Base-by-base conservation (phyloP, 2,888 invertebrate genomes). In the Pasiphila rectangulata region DNA sequence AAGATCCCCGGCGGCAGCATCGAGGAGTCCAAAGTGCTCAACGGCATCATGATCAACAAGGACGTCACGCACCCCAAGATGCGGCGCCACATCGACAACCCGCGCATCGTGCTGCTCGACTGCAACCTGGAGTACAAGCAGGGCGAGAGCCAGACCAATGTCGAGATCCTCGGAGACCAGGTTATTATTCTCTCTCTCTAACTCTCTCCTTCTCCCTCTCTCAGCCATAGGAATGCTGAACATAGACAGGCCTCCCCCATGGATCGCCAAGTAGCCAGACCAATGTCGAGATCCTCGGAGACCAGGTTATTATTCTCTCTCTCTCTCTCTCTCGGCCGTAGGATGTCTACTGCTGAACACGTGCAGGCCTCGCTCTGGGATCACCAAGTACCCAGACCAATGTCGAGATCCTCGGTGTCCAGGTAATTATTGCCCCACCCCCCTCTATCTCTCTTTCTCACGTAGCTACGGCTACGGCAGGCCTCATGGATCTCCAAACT, bases 1-100 rank as follows among this genome's bases (percentile, higher is more conserved):
- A 95, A 95, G 78, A 94, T 99, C 61, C 99, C 99, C 0, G 99
- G 99, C 15, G 99, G 98, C 5, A 91, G 94, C 0, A 94, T 99
- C 46, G 98, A 99, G 67, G 98, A 99, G 59, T 98, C 97, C 0
- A 90, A 92, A 57, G 98, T 99, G 4, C 86, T 99, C 21, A 94
- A 92, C 60, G 99, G 99, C 25, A 95, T 99, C 7, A 98, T 99
- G 97, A 82, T 99, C 47, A 99, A 99, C 88, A 99, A 99, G 84
- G 99, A 99, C 77, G 97, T 99, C 0, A 97, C 97, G 0, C 99
- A 99, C 81, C 94, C 98, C 0, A 98, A 98, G 90, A 99, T 99
- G 99, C 91, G 92, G 61, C 92, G 98, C 30, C 92, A 92, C 63
- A 97, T 99, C 64, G 95, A 97, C 81, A 98, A 99, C 81, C 99